phyloP scores from a whole-genome alignment of 2,888 invertebrate genomes.

The Unio pictorum region DNA sequence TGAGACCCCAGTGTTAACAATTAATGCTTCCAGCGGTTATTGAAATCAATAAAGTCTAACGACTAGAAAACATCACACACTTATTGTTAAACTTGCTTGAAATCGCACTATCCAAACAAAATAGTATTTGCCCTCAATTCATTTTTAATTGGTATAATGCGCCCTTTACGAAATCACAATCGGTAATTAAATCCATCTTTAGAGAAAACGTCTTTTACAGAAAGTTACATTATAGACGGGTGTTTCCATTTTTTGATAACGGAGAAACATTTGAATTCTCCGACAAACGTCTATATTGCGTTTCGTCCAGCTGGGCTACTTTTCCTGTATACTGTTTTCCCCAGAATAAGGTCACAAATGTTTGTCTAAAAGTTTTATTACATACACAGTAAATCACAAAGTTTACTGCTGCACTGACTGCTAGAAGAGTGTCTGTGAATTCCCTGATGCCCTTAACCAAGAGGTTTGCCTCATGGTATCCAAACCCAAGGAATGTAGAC shows the following conservation, averaged over 20 bases:
- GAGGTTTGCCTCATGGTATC: slow-evolving; percentile 58
- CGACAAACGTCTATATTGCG: slow-evolving; percentile 37
- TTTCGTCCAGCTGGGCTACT: slow-evolving; percentile 36
- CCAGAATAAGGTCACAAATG: slow-evolving; percentile 39
- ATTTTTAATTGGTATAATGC: too few species aligned
- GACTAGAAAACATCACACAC: too few species aligned
- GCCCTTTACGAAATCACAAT: too few species aligned
- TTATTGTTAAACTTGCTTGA: too few species aligned
- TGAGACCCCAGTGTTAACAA: too few species aligned
- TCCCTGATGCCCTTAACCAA: slow-evolving; percentile 60
- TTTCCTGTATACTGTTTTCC: slow-evolving; percentile 3
- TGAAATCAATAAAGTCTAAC: too few species aligned
- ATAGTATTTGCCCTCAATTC: too few species aligned
- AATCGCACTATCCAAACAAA: too few species aligned
- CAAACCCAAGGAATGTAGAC: slow-evolving; percentile 59
- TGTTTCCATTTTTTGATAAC: slow-evolving; percentile 2
- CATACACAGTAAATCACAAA: slow-evolving; percentile 61
- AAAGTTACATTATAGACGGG: slow-evolving; percentile 2
- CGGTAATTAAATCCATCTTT: too few species aligned
- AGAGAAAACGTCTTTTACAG: neutral
- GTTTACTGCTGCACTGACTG: slow-evolving; percentile 63
- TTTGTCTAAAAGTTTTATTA: slow-evolving; percentile 59
- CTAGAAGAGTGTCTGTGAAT: slow-evolving; percentile 60
- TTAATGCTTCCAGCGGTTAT: too few species aligned
- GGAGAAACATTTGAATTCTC: slow-evolving; percentile 15